Conservation (phyloP, 2,113 vertebrate genomes). For the Cyprinodon tularosa region DNA sequence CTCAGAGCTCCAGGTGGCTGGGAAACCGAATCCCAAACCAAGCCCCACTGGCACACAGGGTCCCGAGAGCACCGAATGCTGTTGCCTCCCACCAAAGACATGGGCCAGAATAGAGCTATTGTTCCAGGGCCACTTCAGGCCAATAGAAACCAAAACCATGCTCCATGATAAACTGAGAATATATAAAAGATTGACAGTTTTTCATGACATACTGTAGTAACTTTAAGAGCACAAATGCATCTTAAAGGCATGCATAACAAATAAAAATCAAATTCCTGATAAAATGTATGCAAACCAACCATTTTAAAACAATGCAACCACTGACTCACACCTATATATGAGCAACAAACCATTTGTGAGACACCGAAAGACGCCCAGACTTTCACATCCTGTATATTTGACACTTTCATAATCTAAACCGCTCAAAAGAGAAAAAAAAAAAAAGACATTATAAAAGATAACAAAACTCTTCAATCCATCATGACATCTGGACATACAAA, state of each 20-base stretch:
- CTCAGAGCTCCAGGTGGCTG: conserved; percentile 81
- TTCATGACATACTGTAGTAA: conserved; percentile 9
- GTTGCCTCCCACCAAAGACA: conserved; percentile 75
- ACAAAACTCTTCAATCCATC: conserved; percentile 18
- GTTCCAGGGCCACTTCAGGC: conserved; percentile 61
- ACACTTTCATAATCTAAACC: background rate
- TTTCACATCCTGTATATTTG: background rate
- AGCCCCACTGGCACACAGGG: conserved; percentile 74
- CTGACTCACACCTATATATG: background rate
- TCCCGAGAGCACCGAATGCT: conserved; percentile 65
- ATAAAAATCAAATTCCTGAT: background rate
- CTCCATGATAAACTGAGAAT: conserved; percentile 39
- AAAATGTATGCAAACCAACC: conserved; percentile 19
- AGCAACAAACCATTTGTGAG: conserved; percentile 24
- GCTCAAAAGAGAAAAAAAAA: background rate
- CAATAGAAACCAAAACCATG: conserved; percentile 61
- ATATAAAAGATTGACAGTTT: conserved; percentile 9
- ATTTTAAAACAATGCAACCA: background rate
- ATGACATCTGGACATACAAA: conserved; percentile 8
- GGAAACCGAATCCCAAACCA: conserved; percentile 80
- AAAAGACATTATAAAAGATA: background rate
- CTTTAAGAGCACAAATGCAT: background rate
- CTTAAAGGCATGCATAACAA: background rate
- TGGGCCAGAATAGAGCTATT: conserved; percentile 78
- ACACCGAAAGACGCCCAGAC: background rate